Evolutionary conservation across 2,797 vertebrate genomes (phyloP), one percentile per base, ranked within the genome.

Genomic region (Onychomys torridus): DNA sequence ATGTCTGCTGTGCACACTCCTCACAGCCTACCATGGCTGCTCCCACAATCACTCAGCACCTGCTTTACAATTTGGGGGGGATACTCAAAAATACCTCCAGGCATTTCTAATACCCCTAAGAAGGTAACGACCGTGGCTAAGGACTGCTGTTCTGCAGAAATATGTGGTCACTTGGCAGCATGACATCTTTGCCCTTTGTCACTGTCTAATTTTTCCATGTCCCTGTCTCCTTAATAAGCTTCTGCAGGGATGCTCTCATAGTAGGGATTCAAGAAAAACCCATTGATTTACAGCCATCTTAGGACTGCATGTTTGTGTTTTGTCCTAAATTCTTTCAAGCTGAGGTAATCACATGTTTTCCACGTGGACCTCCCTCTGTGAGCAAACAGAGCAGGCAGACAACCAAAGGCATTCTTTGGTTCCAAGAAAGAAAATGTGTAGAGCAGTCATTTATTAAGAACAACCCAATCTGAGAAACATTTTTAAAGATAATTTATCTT

Each of bases 401-500:
- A 85, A 93, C 93, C 92, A 95, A 96, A 95, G 69, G 43, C 96
- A 89, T 91, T 81, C 94, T 92, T 96, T 93, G 93, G 93, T 93
- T 96, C 85, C 61, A 78, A 93, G 92, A 88, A 87, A 90, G 77
- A 78, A 96, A 93, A 94, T 75, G 92, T 95, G 96, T 92, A 93
- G 96, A 95, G 67, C 2, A 94, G 57, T 97, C 96, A 96, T 97
- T 96, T 98, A 97, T 97, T 96, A 96, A 95, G 86, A 97, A 93
- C 94, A 95, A 92, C 73, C 96, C 96, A 94, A 98, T 97, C 95
- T 95, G 89, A 96, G 91, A 95, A 97, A 95, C 97, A 97, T 96
- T 95, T 93, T 96, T 95, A 97, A 96, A 95, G 95, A 96, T 87
- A 92, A 97, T 97, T 96, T 97, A 97, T 98, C 96, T 97, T 95